Percentiles rank a stretch among this genome's conserved stretches.
Evolutionary conservation across 2,113 vertebrate species (phyloP).

Genomic region (Mus pahari): DNA sequence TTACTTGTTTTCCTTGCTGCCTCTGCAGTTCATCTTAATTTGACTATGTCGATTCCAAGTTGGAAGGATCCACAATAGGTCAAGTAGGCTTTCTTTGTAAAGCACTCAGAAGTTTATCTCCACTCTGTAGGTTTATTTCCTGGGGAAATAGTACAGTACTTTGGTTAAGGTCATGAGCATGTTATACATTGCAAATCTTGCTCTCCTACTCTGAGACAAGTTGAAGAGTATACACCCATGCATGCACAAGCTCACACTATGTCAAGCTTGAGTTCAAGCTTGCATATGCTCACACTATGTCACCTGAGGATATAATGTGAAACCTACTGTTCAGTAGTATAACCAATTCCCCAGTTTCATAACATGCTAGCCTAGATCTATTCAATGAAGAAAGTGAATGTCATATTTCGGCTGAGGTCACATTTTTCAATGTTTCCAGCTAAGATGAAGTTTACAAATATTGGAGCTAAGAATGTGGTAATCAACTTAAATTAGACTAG

Average conservation of each 20-base stretch:
- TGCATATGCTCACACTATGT: background rate
- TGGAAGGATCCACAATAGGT: background rate
- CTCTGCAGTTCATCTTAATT: background rate
- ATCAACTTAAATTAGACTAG: background rate
- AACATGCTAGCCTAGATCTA: background rate
- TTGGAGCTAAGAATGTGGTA: background rate
- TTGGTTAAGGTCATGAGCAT: background rate
- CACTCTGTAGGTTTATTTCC: no score
- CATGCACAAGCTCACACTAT: background rate
- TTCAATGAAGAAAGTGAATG: background rate
- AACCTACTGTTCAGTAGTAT: background rate
- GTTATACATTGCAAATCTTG: background rate
- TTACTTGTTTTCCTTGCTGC: background rate
- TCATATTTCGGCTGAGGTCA: background rate
- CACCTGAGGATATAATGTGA: background rate
- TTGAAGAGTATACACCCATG: background rate
- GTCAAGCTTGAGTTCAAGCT: background rate
- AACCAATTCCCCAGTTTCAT: background rate
- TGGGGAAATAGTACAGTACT: rapidly evolving
- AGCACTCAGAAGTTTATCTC: background rate
- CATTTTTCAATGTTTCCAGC: background rate
- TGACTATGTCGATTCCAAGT: background rate
- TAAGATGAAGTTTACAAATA: background rate
- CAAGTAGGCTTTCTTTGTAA: background rate
- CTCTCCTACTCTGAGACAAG: background rate